Evolutionary conservation across 2,888 invertebrate genomes (phyloP).

Genomic region (Augochlorella aurata): DNA sequence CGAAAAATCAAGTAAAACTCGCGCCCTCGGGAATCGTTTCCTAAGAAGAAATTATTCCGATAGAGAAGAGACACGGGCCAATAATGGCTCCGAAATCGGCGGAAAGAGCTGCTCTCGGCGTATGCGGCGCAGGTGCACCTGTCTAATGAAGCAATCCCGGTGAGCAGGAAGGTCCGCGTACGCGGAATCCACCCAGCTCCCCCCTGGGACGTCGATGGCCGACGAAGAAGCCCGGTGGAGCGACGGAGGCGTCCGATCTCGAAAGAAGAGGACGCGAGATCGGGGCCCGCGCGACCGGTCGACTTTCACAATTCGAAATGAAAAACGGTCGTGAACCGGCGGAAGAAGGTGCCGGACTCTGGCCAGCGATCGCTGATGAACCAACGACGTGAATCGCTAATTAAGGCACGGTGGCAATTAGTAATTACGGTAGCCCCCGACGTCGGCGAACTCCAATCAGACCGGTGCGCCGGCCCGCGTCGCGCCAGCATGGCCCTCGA

Average conservation of each 20-base stretch:
- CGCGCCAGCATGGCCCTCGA: neutral
- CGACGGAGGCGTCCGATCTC: neutral
- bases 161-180: conserved; percentile 45
- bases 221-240: neutral
- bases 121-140: conserved; percentile 56
- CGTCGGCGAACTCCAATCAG: conserved; percentile 53
- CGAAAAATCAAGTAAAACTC: neutral
- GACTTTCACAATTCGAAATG: conserved; percentile 44
- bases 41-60: conserved; percentile 20
- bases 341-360: conserved; percentile 47
- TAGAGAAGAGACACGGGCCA: neutral
- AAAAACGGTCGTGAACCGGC: conserved; percentile 43
- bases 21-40: neutral
- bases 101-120: conserved; percentile 6
- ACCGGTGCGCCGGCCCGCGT: conserved; percentile 6
- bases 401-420: conserved; percentile 77
- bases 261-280: neutral
- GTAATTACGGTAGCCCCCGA: conserved; percentile 75
- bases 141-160: conserved; percentile 70
- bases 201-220: conserved; percentile 3
- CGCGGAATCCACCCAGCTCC: conserved; percentile 32
- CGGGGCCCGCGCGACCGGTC: neutral
- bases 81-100: conserved; percentile 44
- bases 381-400: conserved; percentile 73
- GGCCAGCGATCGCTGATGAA: conserved; percentile 49